Base-by-base conservation (phyloP, 2,888 invertebrate genomes). In the Emmelina monodactyla region DNA sequence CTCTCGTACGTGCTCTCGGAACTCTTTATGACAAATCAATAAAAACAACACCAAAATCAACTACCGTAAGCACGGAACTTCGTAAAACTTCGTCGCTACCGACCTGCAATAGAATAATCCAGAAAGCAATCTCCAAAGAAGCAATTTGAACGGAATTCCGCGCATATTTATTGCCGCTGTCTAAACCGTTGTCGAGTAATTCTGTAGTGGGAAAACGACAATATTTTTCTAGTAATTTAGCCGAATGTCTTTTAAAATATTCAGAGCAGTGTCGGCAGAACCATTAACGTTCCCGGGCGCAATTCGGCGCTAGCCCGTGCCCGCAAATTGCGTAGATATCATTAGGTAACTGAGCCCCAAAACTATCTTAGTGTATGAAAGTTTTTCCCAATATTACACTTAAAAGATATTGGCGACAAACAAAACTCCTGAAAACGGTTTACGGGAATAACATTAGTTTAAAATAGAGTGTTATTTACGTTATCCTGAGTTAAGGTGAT, bases 171-270 rank as follows among this genome's bases (percentile, higher is more conserved):
- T 76, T 65, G 58, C 69, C 67, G 65, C 64, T 65, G 66, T 68
- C 64, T 66, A 63, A 76, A 75, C 71, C 68, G 69, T 72, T 75
- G 65, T 70, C 70, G 65, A 71, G 71, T 71, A 70, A 75, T 78
- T 75, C 73, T 62, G 72, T 75, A 71, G 70, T 68, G 70, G 73
- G 67, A 69, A 62, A 72, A 73, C 66, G 71, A 71, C 78, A 75
- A 76, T 76, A 79, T 78, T 79, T 78, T 78, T 78, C 73, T 72
- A 75, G 78, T 78, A 72, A 78, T 78, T 79, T 79, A 69, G 49
- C 65, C 64, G 67, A 78, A 78, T 78, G 78, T 76, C 72, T 73
- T 75, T 78, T 78, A 75, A 78, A 78, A 78, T 79, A 78, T 79
- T 76, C 75, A 75, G 70, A 75, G 68, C 61, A 65, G 65, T 69